Evolutionary conservation across 2,888 invertebrate species (phyloP).

Genomic region (Thereva unica): DNA sequence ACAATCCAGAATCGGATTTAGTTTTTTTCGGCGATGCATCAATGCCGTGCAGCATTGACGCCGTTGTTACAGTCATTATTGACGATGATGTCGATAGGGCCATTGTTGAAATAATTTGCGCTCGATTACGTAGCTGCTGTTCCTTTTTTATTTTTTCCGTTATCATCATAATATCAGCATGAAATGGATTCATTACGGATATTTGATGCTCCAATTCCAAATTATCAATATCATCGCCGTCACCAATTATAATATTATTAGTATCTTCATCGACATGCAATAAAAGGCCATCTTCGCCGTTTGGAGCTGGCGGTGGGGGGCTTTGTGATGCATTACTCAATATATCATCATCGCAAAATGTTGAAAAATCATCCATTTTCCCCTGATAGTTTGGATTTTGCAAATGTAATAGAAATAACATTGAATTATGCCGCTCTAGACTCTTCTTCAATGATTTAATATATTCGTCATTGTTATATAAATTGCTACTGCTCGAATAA

Average conservation of each 20-base stretch:
- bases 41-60: slow-evolving; percentile 11
- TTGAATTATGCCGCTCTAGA: slow-evolving; percentile 56
- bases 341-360: slow-evolving; percentile 47
- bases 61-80: slow-evolving; percentile 56
- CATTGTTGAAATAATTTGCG: slow-evolving; percentile 34
- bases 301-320: slow-evolving; percentile 82
- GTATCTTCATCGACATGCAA: slow-evolving; percentile 8
- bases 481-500: slow-evolving; percentile 46
- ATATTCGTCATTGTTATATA: slow-evolving; percentile 57
- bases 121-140: slow-evolving; percentile 69
- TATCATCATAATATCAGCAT: slow-evolving; percentile 46
- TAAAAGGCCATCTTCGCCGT: slow-evolving; percentile 60
- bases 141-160: slow-evolving; percentile 53
- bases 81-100: slow-evolving; percentile 75
- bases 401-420: slow-evolving; percentile 55
- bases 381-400: slow-evolving; percentile 55
- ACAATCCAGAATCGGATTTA: slow-evolving; percentile 84
- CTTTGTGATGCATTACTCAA: slow-evolving; percentile 63
- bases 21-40: slow-evolving; percentile 54
- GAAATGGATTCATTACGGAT: slow-evolving; percentile 49
- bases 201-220: slow-evolving; percentile 32
- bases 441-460: slow-evolving; percentile 54
- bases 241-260: slow-evolving; percentile 5
- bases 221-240: slow-evolving; percentile 12
- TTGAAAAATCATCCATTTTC: slow-evolving; percentile 45